phyloP scores from a whole-genome alignment of 2,888 invertebrate species.

The Sacculina carcini region DNA sequence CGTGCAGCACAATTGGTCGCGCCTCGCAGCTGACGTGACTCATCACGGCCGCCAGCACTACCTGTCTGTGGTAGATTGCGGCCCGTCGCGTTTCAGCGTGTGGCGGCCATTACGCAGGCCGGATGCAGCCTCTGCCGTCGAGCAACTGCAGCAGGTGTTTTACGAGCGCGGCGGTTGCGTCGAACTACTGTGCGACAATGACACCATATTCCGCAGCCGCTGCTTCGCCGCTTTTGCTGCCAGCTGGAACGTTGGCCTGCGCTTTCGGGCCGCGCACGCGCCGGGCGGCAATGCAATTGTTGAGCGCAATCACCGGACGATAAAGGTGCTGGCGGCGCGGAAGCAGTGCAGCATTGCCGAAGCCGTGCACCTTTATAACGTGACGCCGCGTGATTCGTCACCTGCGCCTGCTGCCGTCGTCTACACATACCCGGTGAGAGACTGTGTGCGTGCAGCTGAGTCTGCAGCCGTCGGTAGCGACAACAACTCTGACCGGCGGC shows the following conservation, averaged over 20 bases:
- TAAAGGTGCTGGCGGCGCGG: not conserved
- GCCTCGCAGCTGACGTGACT: not conserved
- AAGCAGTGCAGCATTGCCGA: not conserved
- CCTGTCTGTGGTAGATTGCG: constrained; percentile 3
- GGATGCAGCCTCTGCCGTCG: not conserved
- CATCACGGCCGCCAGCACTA: not conserved
- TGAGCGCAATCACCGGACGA: not conserved
- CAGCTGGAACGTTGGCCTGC: not conserved
- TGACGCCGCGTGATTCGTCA: not conserved
- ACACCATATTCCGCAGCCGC: not conserved
- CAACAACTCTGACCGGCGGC: too few species aligned
- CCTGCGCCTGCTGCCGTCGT: too few species aligned
- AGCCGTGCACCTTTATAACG: not conserved
- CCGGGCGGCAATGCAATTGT: not conserved
- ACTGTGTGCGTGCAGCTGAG: too few species aligned
- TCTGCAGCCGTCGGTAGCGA: too few species aligned
- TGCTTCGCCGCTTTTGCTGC: not conserved
- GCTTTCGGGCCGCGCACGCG: not conserved
- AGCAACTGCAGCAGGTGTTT: not conserved
- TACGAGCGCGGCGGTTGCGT: not conserved
- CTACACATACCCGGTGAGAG: too few species aligned
- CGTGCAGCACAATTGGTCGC: not conserved
- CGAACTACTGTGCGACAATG: not conserved
- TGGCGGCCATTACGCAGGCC: not conserved
- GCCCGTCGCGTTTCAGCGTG: constrained; percentile 1